phyloP scores from a whole-genome alignment of 2,888 invertebrate species.

The Beris chalybata region DNA sequence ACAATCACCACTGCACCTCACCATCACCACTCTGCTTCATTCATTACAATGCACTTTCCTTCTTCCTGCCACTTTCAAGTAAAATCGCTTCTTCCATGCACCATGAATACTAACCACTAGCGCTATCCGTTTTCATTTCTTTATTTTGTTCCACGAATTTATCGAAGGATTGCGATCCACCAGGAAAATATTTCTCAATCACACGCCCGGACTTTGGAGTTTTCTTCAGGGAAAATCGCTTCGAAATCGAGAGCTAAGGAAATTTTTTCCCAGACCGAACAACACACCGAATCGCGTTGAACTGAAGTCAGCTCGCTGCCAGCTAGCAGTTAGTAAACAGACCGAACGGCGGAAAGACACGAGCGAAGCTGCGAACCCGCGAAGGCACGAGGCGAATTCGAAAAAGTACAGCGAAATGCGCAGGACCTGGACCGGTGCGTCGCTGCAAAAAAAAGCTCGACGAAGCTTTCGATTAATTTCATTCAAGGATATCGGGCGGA shows the following conservation, averaged over 20 bases:
- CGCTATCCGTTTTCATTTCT: too few species aligned
- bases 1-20: slow-evolving; percentile 20
- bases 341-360: slow-evolving; percentile 1
- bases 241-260: neutral
- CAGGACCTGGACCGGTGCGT: slow-evolving; percentile 29
- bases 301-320: slow-evolving; percentile 23
- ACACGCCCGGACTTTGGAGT: slow-evolving; percentile 19
- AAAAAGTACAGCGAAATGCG: slow-evolving; percentile 8
- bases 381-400: slow-evolving; percentile 34
- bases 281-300: slow-evolving; percentile 32
- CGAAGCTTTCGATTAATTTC: slow-evolving; percentile 15
- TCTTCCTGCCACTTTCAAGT: too few species aligned
- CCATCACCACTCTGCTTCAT: slow-evolving; percentile 14
- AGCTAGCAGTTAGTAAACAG: slow-evolving; percentile 21
- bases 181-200: neutral
- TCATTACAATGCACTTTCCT: too few species aligned
- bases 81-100: too few species aligned
- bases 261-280: slow-evolving; percentile 15
- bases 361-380: slow-evolving; percentile 27
- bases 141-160: too few species aligned
- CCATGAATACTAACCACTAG: too few species aligned
- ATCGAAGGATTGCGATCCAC: too few species aligned
- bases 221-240: neutral
- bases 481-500: neutral
- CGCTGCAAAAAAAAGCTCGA: slow-evolving; percentile 11